Percentiles rank a stretch among this genome's conserved stretches.
phyloP scores from a whole-genome alignment of 2,113 vertebrate genomes.

The Saccopteryx leptura region DNA sequence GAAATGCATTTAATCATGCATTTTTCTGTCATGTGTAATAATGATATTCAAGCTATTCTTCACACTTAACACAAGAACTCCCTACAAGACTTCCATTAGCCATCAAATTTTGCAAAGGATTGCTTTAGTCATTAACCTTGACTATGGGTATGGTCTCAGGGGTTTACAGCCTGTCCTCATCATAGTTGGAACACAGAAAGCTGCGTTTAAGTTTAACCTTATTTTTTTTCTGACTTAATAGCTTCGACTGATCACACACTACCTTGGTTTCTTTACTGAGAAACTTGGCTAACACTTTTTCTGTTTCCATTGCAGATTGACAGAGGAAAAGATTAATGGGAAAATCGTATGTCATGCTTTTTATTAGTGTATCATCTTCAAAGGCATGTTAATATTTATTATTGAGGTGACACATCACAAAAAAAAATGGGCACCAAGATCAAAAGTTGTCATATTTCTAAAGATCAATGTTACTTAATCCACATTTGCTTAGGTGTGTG shows the following conservation, averaged over 20 bases:
- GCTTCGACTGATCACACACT: neutral
- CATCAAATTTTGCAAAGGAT: neutral
- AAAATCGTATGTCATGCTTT: neutral
- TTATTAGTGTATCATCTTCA: slow-evolving; percentile 27
- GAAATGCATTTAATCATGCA: neutral
- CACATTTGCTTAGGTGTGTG: neutral
- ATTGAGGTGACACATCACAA: neutral
- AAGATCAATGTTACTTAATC: neutral
- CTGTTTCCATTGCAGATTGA: neutral
- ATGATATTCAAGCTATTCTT: neutral
- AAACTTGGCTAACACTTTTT: slow-evolving; percentile 32
- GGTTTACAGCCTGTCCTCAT: neutral
- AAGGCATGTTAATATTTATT: neutral
- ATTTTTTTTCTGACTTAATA: neutral
- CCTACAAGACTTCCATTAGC: neutral
- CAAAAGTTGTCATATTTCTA: slow-evolving; percentile 24
- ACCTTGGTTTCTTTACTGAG: neutral
- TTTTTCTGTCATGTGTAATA: neutral
- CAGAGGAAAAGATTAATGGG: neutral
- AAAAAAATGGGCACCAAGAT: neutral
- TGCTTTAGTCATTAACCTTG: neutral
- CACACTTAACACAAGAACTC: neutral
- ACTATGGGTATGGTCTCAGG: neutral
- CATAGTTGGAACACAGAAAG: neutral
- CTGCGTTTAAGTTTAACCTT: neutral